Conservation (phyloP, 2,797 vertebrate species). For the Rallus crepitans region DNA sequence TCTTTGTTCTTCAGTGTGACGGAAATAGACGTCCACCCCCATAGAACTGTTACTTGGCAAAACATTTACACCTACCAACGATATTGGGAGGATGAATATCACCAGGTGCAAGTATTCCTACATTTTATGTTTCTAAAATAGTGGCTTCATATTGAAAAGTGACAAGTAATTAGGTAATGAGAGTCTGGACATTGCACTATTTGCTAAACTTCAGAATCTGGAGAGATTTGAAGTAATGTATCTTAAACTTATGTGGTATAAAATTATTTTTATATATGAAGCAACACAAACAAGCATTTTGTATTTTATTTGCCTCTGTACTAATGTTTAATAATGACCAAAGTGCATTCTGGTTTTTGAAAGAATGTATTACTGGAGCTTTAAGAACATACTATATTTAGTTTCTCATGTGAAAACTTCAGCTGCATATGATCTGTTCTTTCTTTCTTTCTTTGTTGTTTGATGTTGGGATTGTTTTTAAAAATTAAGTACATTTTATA, state of each 20-base stretch:
- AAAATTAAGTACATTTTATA: constrained; percentile 81
- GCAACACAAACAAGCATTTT: constrained; percentile 74
- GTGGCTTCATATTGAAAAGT: constrained; percentile 51
- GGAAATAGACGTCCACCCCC: neutral
- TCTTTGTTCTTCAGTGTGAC: neutral
- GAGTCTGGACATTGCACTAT: neutral
- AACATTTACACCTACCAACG: neutral
- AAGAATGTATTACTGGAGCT: constrained; percentile 86
- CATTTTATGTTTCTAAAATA: constrained; percentile 40
- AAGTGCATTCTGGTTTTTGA: constrained; percentile 90
- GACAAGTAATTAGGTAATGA: neutral
- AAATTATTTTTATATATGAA: constrained; percentile 76
- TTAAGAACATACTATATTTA: constrained; percentile 82
- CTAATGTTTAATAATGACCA: constrained; percentile 88
- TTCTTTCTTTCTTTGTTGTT: constrained; percentile 78
- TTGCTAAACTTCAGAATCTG: constrained; percentile 48
- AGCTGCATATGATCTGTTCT: constrained; percentile 74
- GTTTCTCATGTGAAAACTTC: constrained; percentile 82
- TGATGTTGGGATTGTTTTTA: constrained; percentile 79
- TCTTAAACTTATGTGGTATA: constrained; percentile 75
- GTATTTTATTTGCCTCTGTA: constrained; percentile 80
- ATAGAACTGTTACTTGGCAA: neutral
- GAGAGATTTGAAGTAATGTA: neutral
- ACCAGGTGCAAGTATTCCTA: constrained; percentile 32
- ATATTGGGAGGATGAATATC: constrained; percentile 49